These are phyloP conservation scores for Drosophila sproati DNA, from an alignment of 1,140 invertebrate species.

Conservation along the genomic window DNA sequence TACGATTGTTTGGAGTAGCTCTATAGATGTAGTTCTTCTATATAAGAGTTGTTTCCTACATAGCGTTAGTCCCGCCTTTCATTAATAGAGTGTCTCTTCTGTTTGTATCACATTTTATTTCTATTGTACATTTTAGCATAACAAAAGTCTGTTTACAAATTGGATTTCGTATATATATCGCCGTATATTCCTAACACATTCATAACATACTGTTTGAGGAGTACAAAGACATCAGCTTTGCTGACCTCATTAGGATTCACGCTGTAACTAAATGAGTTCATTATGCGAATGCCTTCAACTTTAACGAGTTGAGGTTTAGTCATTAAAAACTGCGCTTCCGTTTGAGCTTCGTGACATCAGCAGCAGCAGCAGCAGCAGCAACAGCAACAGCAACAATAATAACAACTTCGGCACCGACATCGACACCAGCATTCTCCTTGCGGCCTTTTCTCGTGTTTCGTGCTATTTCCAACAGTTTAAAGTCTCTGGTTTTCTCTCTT, in stretches of 20 bases:
- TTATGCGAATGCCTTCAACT: conserved; percentile 70
- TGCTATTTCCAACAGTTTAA: conserved; percentile 48
- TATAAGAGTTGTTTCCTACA: no score
- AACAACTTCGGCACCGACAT: conserved; percentile 6
- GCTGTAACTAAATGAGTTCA: conserved; percentile 69
- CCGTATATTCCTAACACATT: background rate
- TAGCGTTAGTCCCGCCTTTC: no score
- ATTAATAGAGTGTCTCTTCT: no score
- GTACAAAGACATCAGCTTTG: conserved; percentile 18
- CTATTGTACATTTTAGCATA: no score
- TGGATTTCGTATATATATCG: no score
- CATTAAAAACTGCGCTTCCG: conserved; percentile 71
- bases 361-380: conserved; percentile 10
- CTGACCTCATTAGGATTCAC: conserved; percentile 32
- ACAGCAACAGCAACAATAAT: background rate
- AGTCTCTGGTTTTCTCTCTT: conserved; percentile 32
- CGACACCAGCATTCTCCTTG: conserved; percentile 43
- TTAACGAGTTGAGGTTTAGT: conserved; percentile 72
- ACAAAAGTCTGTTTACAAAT: no score
- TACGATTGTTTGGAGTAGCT: no score
- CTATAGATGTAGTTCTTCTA: no score
- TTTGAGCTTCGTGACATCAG: conserved; percentile 30
- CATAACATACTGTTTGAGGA: background rate
- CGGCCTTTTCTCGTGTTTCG: conserved; percentile 31
- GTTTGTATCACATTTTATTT: no score